Percentiles rank a stretch among this genome's conserved stretches.
Conservation (phyloP, 37 sponge, comb jelly and placozoan genomes). For the Chondrilla cf. caribensis region DNA sequence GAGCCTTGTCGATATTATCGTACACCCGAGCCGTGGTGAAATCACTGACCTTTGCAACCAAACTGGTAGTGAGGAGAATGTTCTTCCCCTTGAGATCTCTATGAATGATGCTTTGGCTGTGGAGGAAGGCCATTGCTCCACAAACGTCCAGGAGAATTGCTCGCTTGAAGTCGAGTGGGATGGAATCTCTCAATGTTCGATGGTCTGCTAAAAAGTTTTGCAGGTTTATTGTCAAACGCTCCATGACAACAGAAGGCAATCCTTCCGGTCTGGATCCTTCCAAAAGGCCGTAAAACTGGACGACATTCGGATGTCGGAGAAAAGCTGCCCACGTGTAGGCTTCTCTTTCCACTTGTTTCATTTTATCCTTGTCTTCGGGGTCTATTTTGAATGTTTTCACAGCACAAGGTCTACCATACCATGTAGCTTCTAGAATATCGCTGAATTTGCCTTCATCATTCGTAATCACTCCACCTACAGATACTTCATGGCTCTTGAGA, state of each 20-base stretch:
- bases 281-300: slow-evolving; percentile 8
- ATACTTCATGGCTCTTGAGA: too few species aligned
- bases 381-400: too few species aligned
- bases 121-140: not conserved
- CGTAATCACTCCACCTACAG: too few species aligned
- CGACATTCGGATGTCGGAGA: not conserved
- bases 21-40: not conserved
- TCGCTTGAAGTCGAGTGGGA: not conserved
- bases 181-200: not conserved
- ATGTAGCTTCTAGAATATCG: too few species aligned
- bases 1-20: not conserved
- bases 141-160: not conserved
- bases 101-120: not conserved
- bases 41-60: slow-evolving; percentile 12
- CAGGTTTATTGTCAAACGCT: not conserved
- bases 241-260: not conserved
- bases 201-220: not conserved
- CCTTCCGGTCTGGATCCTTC: not conserved
- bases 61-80: not conserved
- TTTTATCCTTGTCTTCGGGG: too few species aligned
- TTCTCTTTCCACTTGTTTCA: not conserved
- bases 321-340: not conserved
- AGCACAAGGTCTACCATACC: too few species aligned
- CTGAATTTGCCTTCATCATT: too few species aligned
- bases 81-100: not conserved